These are phyloP conservation scores for Drosophila miranda DNA, from an alignment of 1,140 invertebrate species.

Conservation along the genomic window DNA sequence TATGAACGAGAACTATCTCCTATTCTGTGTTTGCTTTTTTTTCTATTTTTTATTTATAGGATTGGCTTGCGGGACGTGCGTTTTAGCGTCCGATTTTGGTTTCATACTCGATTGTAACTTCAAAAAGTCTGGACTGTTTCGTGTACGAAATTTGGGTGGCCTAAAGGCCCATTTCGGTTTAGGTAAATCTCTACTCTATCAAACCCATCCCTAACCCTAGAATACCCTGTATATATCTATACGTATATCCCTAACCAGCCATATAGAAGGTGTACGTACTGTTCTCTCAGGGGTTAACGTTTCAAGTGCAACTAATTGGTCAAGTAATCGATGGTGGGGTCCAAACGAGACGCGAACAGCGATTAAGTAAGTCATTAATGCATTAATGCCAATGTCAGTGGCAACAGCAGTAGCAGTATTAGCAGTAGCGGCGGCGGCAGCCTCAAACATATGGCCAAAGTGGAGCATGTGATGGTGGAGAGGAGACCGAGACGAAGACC, in stretches of 20 bases:
- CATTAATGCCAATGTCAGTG: slow-evolving; percentile 81
- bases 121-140: slow-evolving; percentile 94
- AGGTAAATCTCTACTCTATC: slow-evolving; percentile 85
- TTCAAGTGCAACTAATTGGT: slow-evolving; percentile 41
- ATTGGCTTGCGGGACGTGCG: slow-evolving; percentile 87
- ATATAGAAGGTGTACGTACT: slow-evolving; percentile 41
- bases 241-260: background rate
- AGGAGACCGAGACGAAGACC: slow-evolving; percentile 23
- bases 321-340: slow-evolving; percentile 28
- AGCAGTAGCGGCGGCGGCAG: slow-evolving; percentile 18
- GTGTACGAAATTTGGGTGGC: slow-evolving; percentile 93
- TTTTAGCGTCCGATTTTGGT: slow-evolving; percentile 93
- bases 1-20: slow-evolving; percentile 57
- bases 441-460: slow-evolving; percentile 16
- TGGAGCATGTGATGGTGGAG: slow-evolving; percentile 21
- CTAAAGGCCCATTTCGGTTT: slow-evolving; percentile 93
- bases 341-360: slow-evolving; percentile 40
- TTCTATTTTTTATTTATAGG: slow-evolving; percentile 83
- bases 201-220: background rate
- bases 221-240: background rate
- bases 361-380: slow-evolving; percentile 71
- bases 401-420: slow-evolving; percentile 58
- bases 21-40: slow-evolving; percentile 77
- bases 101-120: slow-evolving; percentile 94
- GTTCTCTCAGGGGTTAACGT: slow-evolving; percentile 18